phyloP scores from a whole-genome alignment of 2,888 invertebrate species.

The Pemphredon lugubris region DNA sequence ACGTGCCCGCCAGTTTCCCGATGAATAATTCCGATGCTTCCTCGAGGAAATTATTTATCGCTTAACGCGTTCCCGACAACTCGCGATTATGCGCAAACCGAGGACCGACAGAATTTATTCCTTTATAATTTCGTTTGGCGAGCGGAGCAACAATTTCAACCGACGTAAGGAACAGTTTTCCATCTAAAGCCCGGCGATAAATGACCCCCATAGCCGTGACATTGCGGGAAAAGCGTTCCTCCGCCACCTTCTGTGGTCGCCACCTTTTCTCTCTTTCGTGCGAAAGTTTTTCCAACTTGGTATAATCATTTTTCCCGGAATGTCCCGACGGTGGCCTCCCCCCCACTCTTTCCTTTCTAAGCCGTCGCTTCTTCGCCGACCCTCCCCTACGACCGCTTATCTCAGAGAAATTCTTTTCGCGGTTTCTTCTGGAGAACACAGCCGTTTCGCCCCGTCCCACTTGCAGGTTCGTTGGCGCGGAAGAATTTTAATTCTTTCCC shows the following conservation, averaged over 20 bases:
- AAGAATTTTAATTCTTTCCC: constrained; percentile 73
- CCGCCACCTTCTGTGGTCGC: constrained; percentile 36
- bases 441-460: constrained; percentile 34
- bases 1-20: too few species aligned
- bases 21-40: too few species aligned
- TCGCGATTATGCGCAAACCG: too few species aligned
- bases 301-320: constrained; percentile 77
- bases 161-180: constrained; percentile 25
- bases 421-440: constrained; percentile 64
- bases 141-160: constrained; percentile 21
- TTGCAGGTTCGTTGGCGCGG: constrained; percentile 54
- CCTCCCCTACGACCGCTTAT: constrained; percentile 66
- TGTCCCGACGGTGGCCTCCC: constrained; percentile 66
- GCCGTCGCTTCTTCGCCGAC: constrained; percentile 45
- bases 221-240: constrained; percentile 60
- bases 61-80: too few species aligned
- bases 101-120: too few species aligned
- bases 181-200: constrained; percentile 58
- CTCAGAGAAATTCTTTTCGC: constrained; percentile 72
- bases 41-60: too few species aligned
- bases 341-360: constrained; percentile 14
- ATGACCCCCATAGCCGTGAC: constrained; percentile 61
- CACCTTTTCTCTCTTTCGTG: constrained; percentile 42
- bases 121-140: background rate
- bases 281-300: constrained; percentile 75